Conservation (phyloP, 2,797 vertebrate genomes). For the Arnoldichthys spilopterus region DNA sequence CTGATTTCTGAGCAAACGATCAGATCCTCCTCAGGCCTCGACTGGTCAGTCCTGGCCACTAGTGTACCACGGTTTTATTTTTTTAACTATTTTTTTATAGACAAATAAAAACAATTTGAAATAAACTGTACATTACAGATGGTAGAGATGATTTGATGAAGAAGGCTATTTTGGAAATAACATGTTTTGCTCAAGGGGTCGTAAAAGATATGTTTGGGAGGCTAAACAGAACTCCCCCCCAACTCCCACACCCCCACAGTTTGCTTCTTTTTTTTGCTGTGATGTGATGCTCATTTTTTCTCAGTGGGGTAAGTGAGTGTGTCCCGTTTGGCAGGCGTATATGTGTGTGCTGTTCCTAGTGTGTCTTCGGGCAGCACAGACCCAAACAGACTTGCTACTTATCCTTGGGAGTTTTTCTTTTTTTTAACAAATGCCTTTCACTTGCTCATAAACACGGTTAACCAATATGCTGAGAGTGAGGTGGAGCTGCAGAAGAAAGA, state of each 20-base stretch:
- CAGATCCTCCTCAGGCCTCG: constrained; percentile 58
- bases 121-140: constrained; percentile 60
- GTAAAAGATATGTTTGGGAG: constrained; percentile 31
- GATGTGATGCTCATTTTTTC: constrained; percentile 59
- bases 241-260: constrained; percentile 58
- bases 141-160: constrained; percentile 49
- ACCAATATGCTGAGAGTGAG: constrained; percentile 25
- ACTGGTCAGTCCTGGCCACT: constrained; percentile 59
- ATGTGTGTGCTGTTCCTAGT: constrained; percentile 27
- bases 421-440: constrained; percentile 55
- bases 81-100: constrained; percentile 73
- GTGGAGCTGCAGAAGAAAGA: neutral
- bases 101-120: constrained; percentile 62
- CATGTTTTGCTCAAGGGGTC: constrained; percentile 38
- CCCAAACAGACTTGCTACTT: constrained; percentile 37
- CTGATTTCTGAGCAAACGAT: constrained; percentile 38
- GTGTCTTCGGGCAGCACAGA: constrained; percentile 22
- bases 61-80: constrained; percentile 69
- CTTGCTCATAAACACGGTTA: constrained; percentile 47
- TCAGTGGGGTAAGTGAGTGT: constrained; percentile 79
- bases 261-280: constrained; percentile 56
- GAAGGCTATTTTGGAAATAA: constrained; percentile 43
- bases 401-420: constrained; percentile 6
- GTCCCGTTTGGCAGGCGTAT: constrained; percentile 32
- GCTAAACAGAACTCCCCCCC: constrained; percentile 32